Evolutionary conservation across 2,888 invertebrate species (phyloP), one percentile per base, ranked within the genome.

Genomic region (Heliconius ethilla): DNA sequence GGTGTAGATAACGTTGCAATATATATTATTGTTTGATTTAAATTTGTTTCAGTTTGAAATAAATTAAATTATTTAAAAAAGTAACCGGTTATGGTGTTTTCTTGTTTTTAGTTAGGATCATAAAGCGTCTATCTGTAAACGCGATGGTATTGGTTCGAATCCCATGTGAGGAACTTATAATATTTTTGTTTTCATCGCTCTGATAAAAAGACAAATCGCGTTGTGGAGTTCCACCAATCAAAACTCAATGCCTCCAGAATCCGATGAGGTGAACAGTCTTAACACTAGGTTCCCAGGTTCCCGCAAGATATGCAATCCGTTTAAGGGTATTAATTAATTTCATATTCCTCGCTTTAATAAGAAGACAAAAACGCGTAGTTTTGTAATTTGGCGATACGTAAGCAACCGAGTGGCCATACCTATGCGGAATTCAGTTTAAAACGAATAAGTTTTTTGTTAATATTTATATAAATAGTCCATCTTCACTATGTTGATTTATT

Each of bases 1-100:
- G 77, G 74, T 69, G 5, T 15, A 22, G 55, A 72, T 72, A 72
- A 69, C 29, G 4, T 33, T 33, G n/a, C 45, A 11, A 4, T 51
- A 45, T 70, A 55, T 29, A 18, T 7, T 70, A 45, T 18, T 37
- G 10, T 37, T n/a, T 67, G 2, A 67, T 37, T n/a, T 10, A n/a
- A 67, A 22, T 33, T 22, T 22, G 55, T 45, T 45, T 45, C 15
- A 15, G 45, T 6, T 45, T 18, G 15, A 45, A 15, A 51, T 51
- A 51, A 51, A 51, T 51, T 11, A 11, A 40, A 0, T 40, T 40
- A 40, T 40, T 40, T 6, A 22, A 18, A 22, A 51, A 0, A 51
- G 18, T 18, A 51, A 51, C 6, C 51, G 6, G 6, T 51, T 6
- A 51, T 51, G 51, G 18, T 51, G 1, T 51, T 51, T 51, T 51